Base-by-base conservation (phyloP, 2,113 vertebrate genomes). In the Hymenochirus boettgeri region DNA sequence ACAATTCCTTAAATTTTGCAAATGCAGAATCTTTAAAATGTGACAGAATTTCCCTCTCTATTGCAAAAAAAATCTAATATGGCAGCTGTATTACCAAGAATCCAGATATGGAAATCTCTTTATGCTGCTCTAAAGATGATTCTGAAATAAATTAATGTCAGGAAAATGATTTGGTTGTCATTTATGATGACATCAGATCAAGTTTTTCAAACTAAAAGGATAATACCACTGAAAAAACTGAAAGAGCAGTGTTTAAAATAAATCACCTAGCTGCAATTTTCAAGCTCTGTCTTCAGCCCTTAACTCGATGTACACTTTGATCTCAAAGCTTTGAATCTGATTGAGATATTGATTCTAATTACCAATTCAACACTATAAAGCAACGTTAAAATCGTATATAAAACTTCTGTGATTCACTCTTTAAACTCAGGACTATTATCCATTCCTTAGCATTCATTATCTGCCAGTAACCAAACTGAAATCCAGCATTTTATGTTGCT, bases 121-220 rank as follows among this genome's bases (percentile, higher is more conserved):
- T 10, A 31, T 31, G 10, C 5, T 31, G 5, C 10, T 67, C 39
- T 52, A 60, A 65, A 42, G 63, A 35, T 33, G 57, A 64, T 59
- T 66, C 52, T 61, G 67, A 61, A 70, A 55, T 35, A 59, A 78
- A 61, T 71, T 60, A 55, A 61, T 45, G 69, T 57, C 69, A 62
- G 67, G 29, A 15, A 42, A 74, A 64, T 61, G 73, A 73, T 61
- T 62, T 21, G 42, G 65, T 61, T 50, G 76, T 73, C 48, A 73
- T 53, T 62, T 39, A 58, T 69, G 59, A 27, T 72, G 75, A 74
- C 60, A 55, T 72, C 51, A 33, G 35, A 70, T 47, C 45, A 26
- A 53, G 58, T 71, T 73, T 60, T 52, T 47, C 37, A 58, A 33
- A 33, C 42, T 59, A 39, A n/a, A 56, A 50, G 27, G 70, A 51